Evolutionary conservation across 2,113 vertebrate genomes (phyloP).

Genomic region (Pholis gunnellus): DNA sequence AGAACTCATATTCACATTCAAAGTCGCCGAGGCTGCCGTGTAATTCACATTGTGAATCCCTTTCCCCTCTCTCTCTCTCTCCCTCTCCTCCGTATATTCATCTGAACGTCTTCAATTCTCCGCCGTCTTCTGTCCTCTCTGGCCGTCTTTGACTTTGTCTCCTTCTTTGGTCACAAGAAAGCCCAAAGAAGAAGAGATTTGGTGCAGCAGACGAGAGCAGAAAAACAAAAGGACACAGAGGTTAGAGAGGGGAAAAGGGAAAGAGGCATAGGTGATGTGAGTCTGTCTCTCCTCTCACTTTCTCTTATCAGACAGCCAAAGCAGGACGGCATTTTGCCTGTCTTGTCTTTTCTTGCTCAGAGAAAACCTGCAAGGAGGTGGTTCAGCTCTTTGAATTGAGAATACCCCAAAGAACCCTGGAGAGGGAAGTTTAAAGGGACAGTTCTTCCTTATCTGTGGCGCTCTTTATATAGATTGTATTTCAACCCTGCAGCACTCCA

Average conservation of each 20-base stretch:
- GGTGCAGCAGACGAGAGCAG: constrained; percentile 34
- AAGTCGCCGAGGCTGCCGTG: constrained; percentile 5
- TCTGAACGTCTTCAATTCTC: constrained; percentile 43
- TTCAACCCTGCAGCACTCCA: not conserved
- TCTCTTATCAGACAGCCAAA: constrained; percentile 21
- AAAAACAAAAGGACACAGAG: constrained; percentile 47
- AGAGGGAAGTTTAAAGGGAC: constrained; percentile 1
- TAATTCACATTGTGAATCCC: constrained; percentile 54
- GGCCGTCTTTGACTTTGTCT: constrained; percentile 59
- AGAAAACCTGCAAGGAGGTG: constrained; percentile 4
- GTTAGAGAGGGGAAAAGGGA: constrained; percentile 21
- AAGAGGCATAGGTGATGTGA: not conserved
- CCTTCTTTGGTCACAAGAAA: constrained; percentile 57
- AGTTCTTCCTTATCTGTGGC: not conserved
- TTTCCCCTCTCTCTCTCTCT: not conserved
- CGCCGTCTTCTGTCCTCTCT: constrained; percentile 22
- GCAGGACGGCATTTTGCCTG: not conserved
- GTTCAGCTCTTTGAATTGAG: constrained; percentile 19
- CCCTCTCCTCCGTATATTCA: constrained; percentile 23
- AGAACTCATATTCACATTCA: constrained; percentile 58
- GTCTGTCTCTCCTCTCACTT: constrained; percentile 4
- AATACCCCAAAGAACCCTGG: not conserved
- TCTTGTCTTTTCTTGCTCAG: not conserved
- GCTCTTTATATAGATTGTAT: not conserved
- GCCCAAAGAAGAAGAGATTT: constrained; percentile 20